Base-by-base conservation (phyloP, 2,113 vertebrate species). In the Machaerirhynchus nigripectus region DNA sequence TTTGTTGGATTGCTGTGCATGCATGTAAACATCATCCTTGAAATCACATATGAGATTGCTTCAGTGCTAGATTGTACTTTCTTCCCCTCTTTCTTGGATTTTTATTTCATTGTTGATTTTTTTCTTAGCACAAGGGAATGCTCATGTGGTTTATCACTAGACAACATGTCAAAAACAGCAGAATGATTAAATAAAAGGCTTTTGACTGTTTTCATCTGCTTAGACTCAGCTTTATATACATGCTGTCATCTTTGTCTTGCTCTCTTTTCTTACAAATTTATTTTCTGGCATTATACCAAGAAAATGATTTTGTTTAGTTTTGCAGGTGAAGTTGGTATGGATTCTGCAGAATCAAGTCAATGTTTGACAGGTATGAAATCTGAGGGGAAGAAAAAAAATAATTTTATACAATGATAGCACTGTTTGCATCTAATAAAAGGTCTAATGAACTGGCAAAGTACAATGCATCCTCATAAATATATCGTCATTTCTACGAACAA, bases 191-290 rank as follows among this genome's bases (percentile, higher is more conserved):
- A 93, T 90, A 93, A 93, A 96, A 84, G 63, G n/a, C 33, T 87
- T 93, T 50, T 93, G 69, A 97, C 60, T 63, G 65, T 71, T 94
- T 65, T 95, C 88, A 78, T 96, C 96, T 97, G 95, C 85, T 96
- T 86, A 96, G 73, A 52, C 90, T 95, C 87, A 91, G 82, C 20
- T 84, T 91, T 73, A 82, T 82, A 84, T 47, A 95, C 67, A 84
- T 4, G 5, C 53, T 95, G 90, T 92, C 93, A 92, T 40, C 23
- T 87, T 92, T 90, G 68, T 75, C 92, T 86, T 92, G 26, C 8
- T 52, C 68, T 81, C 44, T 70, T 88, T 78, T 77, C 55, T 80
- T 87, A 80, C 8, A 81, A 56, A 77, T 74, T 78, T 68, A 24
- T 84, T 84, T 90, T 89, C 39, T 92, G 93, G 90, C 80, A 37